Conservation (phyloP, 2,888 invertebrate species). For the Lampropteryx suffumata region DNA sequence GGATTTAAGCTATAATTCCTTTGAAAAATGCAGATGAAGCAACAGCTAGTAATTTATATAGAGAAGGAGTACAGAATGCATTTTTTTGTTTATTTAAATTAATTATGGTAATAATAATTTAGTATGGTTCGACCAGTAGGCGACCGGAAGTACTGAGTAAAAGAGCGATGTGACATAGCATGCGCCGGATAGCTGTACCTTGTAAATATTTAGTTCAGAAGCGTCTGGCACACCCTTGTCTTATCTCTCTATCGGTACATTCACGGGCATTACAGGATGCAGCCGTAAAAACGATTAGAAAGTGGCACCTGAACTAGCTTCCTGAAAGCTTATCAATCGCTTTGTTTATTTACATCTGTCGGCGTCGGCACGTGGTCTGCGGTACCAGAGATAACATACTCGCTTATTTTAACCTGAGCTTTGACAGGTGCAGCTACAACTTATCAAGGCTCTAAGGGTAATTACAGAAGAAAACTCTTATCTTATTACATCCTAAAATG, state of each 20-base stretch:
- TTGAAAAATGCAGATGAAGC: no score
- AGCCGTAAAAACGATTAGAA: constrained; percentile 61
- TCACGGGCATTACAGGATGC: constrained; percentile 61
- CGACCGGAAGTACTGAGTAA: no score
- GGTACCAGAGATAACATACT: constrained; percentile 39
- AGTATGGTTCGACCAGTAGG: no score
- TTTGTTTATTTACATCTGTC: constrained; percentile 52
- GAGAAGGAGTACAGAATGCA: no score
- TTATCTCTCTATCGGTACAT: constrained; percentile 71
- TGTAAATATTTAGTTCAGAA: constrained; percentile 59
- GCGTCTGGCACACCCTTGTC: constrained; percentile 69
- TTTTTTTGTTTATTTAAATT: no score
- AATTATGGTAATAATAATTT: no score
- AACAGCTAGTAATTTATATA: no score
- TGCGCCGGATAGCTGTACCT: neutral
- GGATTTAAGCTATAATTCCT: no score
- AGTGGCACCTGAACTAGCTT: constrained; percentile 57
- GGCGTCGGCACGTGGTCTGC: constrained; percentile 49
- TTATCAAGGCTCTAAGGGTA: no score
- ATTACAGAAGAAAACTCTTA: no score
- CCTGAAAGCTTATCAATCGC: constrained; percentile 56
- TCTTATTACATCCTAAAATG: no score
- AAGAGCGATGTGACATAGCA: constrained; percentile 2
- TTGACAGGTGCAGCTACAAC: no score
- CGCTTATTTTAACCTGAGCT: neutral